A percentile compares a stretch with the other conserved stretches of the same genome.
These are phyloP conservation scores for Anodontia alba DNA, from an alignment of 2,888 invertebrate species.

Conservation along the genomic window DNA sequence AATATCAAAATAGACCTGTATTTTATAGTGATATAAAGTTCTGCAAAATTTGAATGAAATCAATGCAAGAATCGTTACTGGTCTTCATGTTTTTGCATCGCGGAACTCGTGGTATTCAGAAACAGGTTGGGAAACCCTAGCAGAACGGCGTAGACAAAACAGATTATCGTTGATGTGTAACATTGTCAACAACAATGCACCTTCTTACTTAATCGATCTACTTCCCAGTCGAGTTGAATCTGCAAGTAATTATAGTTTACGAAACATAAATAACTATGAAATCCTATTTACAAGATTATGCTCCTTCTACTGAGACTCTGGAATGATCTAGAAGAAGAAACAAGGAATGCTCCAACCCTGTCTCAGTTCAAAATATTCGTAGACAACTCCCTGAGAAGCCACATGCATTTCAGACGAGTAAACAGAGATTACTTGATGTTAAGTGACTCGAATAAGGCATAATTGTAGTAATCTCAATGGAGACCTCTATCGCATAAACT, in stretches of 20 bases:
- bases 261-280: neutral
- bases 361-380: no score
- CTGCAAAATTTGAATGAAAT: no score
- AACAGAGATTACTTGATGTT: no score
- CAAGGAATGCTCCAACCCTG: neutral
- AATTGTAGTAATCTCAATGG: no score
- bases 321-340: neutral
- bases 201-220: neutral
- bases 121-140: slow-evolving; percentile 4
- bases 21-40: no score
- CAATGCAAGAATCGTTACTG: neutral
- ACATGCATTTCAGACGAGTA: no score
- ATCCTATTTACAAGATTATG: neutral
- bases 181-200: no score
- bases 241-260: neutral
- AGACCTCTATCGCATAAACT: no score
- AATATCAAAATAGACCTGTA: no score
- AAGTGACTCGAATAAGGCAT: no score
- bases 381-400: no score
- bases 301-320: neutral
- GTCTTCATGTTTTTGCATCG: neutral
- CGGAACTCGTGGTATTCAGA: neutral
- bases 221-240: neutral
- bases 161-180: neutral
- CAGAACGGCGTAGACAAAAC: neutral